These are phyloP conservation scores for Macropodus opercularis DNA, from an alignment of 2,797 vertebrate species.

Conservation along the genomic window DNA sequence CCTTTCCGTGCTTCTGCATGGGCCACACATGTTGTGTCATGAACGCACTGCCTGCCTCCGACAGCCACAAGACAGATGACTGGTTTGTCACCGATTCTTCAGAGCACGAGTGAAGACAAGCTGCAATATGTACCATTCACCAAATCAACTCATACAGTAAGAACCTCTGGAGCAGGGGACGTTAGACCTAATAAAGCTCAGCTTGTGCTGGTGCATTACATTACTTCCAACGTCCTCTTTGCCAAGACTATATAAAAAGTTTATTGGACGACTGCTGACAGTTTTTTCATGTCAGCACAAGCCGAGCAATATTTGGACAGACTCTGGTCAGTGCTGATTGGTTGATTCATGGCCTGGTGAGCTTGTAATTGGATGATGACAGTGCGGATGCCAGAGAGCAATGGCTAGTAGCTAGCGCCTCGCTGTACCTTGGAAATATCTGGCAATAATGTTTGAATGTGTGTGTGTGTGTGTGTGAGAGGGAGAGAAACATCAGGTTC, in stretches of 20 bases:
- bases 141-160: too few relatives aligned
- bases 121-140: too few relatives aligned
- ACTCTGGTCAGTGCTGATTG: constrained; percentile 61
- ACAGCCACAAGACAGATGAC: too few relatives aligned
- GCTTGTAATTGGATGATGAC: constrained; percentile 68
- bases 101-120: constrained; percentile 32
- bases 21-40: too few relatives aligned
- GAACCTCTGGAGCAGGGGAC: too few relatives aligned
- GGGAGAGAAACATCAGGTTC: too few relatives aligned
- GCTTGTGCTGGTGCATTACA: too few relatives aligned
- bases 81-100: background rate
- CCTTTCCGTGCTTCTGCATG: too few relatives aligned
- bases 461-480: constrained; percentile 11
- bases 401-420: constrained; percentile 58
- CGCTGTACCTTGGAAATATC: constrained; percentile 34
- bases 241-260: background rate
- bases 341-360: constrained; percentile 67
- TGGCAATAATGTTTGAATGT: constrained; percentile 2
- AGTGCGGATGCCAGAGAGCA: constrained; percentile 29
- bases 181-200: too few relatives aligned
- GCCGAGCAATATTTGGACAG: constrained; percentile 51
- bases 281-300: constrained; percentile 26
- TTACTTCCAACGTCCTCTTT: background rate
- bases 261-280: constrained; percentile 3
- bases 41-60: too few relatives aligned